Base-by-base conservation (phyloP, 2,888 invertebrate genomes). In the Eubasilissa splendida region DNA sequence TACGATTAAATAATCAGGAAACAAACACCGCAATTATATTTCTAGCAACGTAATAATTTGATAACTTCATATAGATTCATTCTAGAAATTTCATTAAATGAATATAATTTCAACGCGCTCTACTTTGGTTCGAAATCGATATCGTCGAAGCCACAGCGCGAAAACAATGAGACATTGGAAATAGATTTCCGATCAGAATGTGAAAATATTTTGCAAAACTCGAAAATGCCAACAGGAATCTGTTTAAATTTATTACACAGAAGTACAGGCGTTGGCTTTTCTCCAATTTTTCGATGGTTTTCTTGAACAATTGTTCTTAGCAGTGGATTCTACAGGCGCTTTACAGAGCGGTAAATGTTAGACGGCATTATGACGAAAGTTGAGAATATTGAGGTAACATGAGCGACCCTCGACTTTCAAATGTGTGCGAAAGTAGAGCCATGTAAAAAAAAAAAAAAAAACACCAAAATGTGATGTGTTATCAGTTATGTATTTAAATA, bases 71-170 rank as follows among this genome's bases (percentile, higher is more conserved):
- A 7, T 42, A 5, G 42, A 5, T 42, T 7, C 4, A 42, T 5
- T 42, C 4, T 42, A 5, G 42, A 42, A 42, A 42, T 42, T 42
- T 42, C 42, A 7, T 42, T 42, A 42, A 42, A 22, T 22, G 1
- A 42, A 42, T 42, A 85, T 82, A 14, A 60, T n/a, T 53, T 66
- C 22, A 77, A 7, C 22, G 52, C 52, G 52, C 52, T n/a, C 42
- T 12, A 50, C 2, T 5, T 68, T 10, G 14, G 12, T 50, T 3
- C n/a, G 68, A 52, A 42, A 68, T 68, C 50, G 14, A 68, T 68
- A 50, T 68, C 50, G 12, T n/a, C 14, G 14, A 68, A 68, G 50
- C 68, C 68, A 68, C 50, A 68, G 50, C 68, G 50, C 52, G 52
- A 14, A 68, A 68, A 68, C 68, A 68, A 68, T 68, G n/a, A 50